Evolutionary conservation across 2,797 vertebrate genomes (phyloP), one percentile per base, ranked within the genome.

Genomic region (Heterohyrax brucei): DNA sequence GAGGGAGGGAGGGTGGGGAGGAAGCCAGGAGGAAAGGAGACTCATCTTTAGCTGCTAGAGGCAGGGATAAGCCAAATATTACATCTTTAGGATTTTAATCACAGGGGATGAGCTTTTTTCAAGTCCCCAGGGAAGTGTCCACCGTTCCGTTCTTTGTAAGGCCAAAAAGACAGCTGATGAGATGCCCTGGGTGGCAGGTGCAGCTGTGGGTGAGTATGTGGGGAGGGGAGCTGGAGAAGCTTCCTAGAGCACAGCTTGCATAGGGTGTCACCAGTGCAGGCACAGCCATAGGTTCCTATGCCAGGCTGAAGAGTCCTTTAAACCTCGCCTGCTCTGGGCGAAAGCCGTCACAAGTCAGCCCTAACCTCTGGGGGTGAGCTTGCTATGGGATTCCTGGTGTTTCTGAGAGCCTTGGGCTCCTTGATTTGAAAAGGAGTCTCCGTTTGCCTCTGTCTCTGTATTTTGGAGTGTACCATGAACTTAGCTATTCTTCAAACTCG

Each of bases 391-490:
- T 10, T 68, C 62, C 59, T 48, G 39, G 70, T 21, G 30, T 33
- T 22, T 59, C 28, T 39, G 39, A 30, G 39, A 33, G 50, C 59
- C 64, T 79, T 46, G 30, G 61, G 78, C 62, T 50, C 30, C 79
- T n/a, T 22, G 59, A 46, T 70, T 72, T 83, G 89, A 68, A 53
- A 88, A 85, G 46, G 61, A 22, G 85, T 7, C 39, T 53, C 61
- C 33, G 28, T 21, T 82, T 88, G 24, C 62, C 10, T 21, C 46
- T 46, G 12, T 2, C 30, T 26, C 12, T 66, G 79, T 82, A 79
- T 89, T 89, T 75, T 87, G 46, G 86, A 86, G 12, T 56, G 61
- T 1, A n/a, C 44, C 70, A 85, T 76, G 75, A 48, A 82, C 66
- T 75, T 68, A 70, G 93, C 33, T 83, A 44, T 53, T 76, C 75